These are phyloP conservation scores for Pollenia labialis DNA, from an alignment of 2,888 invertebrate genomes.

Conservation along the genomic window DNA sequence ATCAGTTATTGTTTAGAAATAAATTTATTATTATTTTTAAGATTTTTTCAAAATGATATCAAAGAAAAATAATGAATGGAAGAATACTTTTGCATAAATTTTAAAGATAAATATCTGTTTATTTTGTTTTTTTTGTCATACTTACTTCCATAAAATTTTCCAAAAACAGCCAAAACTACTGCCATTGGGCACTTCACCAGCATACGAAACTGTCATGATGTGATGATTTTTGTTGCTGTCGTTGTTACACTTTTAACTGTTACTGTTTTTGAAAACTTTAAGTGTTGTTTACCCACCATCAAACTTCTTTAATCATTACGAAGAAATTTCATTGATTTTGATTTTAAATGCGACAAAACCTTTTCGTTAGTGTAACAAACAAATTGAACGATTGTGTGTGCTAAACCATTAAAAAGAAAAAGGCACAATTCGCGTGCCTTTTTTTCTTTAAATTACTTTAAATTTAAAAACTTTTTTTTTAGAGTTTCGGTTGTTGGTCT, in stretches of 20 bases:
- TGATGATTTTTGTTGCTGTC: conserved; percentile 64
- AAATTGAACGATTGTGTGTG: background rate
- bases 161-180: conserved; percentile 97
- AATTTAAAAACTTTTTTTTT: conserved; percentile 1
- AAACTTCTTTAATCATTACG: conserved; percentile 39
- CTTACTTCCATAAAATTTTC: conserved; percentile 95
- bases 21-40: conserved; percentile 29
- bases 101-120: background rate
- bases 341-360: background rate
- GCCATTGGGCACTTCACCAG: conserved; percentile 95
- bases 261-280: conserved; percentile 39
- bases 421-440: background rate
- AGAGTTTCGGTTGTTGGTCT: background rate
- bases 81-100: background rate
- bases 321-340: background rate
- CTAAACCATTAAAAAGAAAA: conserved; percentile 6
- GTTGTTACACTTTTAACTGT: conserved; percentile 36
- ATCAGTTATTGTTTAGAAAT: conserved; percentile 54
- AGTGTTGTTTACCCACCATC: conserved; percentile 42
- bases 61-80: conserved; percentile 17
- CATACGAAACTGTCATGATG: conserved; percentile 96
- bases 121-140: conserved; percentile 73
- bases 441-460: conserved; percentile 21
- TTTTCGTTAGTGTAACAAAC: conserved; percentile 1
- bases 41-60: conserved; percentile 57